Evolutionary conservation across 1,140 invertebrate species (phyloP).

Genomic region (Latrodectus geometricus): DNA sequence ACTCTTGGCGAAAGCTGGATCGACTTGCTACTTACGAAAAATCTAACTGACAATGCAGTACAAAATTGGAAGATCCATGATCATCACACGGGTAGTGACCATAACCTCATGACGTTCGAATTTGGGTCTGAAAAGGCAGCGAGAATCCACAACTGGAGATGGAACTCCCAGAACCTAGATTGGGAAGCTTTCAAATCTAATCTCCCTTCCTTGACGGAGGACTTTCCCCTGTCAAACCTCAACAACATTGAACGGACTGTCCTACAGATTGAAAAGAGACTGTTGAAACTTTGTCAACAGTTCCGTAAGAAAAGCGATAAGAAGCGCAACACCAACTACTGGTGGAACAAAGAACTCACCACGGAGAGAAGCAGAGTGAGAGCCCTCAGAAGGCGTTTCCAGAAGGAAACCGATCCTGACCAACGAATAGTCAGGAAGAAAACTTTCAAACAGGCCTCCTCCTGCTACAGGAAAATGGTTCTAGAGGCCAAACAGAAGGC

Average conservation of each 20-base stretch:
- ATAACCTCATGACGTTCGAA: not conserved
- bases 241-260: too few relatives aligned
- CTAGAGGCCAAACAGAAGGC: not conserved
- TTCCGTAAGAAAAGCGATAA: not conserved
- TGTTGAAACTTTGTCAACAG: not conserved
- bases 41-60: not conserved
- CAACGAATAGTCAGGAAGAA: not conserved
- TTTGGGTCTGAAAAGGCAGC: not conserved
- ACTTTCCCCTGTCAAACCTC: not conserved
- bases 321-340: not conserved
- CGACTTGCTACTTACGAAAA: not conserved
- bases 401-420: not conserved
- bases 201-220: not conserved
- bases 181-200: not conserved
- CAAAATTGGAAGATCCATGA: not conserved
- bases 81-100: not conserved
- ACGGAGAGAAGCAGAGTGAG: not conserved
- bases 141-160: not conserved
- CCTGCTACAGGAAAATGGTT: not conserved
- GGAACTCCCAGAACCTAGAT: not conserved
- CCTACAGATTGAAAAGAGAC: too few relatives aligned
- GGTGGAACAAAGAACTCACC: not conserved
- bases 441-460: not conserved
- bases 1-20: not conserved
- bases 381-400: not conserved